A percentile compares a stretch with the other conserved stretches of the same genome.
phyloP scores from a whole-genome alignment of 1,140 invertebrate species.

The Stegodyphus dumicola region DNA sequence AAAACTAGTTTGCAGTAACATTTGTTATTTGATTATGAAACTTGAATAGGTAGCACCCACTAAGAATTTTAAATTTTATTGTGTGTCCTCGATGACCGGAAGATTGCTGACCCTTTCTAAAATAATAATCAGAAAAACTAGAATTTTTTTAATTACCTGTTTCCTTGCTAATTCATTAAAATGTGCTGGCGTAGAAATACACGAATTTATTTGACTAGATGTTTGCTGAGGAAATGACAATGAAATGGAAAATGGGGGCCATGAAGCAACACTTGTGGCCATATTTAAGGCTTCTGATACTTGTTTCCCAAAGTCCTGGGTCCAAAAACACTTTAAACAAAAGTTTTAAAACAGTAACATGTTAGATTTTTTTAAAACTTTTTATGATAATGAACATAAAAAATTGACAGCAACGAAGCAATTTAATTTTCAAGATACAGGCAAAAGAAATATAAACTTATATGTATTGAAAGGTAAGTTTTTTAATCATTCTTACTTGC shows the following conservation, averaged over 20 bases:
- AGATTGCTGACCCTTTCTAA: no score
- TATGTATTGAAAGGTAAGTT: not conserved
- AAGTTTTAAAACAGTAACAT: not conserved
- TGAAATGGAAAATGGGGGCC: slow-evolving; percentile 15
- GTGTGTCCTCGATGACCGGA: no score
- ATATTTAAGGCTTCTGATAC: slow-evolving; percentile 40
- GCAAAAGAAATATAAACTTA: not conserved
- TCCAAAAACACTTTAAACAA: slow-evolving; percentile 1
- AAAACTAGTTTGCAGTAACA: no score
- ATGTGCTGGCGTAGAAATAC: slow-evolving; percentile 16
- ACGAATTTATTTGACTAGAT: slow-evolving; percentile 12
- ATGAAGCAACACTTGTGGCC: slow-evolving; percentile 31
- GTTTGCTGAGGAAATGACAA: slow-evolving; percentile 29
- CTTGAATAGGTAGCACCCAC: no score
- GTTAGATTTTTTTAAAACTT: no score
- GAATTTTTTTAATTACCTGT: no score
- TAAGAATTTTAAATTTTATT: no score
- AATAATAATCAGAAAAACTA: no score
- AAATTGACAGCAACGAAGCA: not conserved
- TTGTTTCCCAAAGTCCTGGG: slow-evolving; percentile 43
- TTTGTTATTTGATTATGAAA: no score
- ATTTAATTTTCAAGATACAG: not conserved
- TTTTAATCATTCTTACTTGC: slow-evolving; percentile 9
- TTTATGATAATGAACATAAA: no score
- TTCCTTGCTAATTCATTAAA: slow-evolving; percentile 15